Conservation (phyloP, 2,113 vertebrate species). For the Scophthalmus maximus region DNA sequence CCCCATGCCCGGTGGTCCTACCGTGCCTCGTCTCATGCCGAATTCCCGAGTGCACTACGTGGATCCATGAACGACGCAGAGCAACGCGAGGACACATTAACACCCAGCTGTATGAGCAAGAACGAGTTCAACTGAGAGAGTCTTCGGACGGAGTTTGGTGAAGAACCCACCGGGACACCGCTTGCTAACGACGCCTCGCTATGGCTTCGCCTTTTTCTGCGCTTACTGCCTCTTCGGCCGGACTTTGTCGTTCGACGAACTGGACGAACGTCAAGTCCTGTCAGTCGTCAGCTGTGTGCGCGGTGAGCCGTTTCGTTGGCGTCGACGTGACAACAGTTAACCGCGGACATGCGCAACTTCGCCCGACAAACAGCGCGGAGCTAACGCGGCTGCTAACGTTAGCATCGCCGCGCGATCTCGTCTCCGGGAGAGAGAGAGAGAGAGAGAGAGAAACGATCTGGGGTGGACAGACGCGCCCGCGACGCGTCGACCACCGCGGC, state of each 20-base stretch:
- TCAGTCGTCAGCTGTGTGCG: background rate
- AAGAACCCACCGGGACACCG: background rate
- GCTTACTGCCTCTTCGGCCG: background rate
- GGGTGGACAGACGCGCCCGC: accelerated
- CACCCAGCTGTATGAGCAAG: accelerated
- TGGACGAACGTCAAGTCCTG: accelerated
- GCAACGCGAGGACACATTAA: accelerated
- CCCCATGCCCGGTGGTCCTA: too few species aligned
- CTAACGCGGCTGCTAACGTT: constrained; percentile 60
- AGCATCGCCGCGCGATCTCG: constrained; percentile 28
- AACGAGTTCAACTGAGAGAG: background rate
- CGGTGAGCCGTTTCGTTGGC: background rate
- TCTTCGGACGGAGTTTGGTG: constrained; percentile 3
- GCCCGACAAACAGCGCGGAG: constrained; percentile 30
- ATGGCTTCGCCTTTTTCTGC: constrained; percentile 5
- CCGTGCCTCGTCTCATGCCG: background rate
- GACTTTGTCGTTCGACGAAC: background rate
- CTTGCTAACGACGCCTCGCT: constrained; percentile 15
- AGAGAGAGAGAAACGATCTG: too few species aligned
- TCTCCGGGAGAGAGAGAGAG: background rate
- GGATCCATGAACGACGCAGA: accelerated
- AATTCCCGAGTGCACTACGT: background rate
- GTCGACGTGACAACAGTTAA: accelerated
- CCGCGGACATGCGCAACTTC: constrained; percentile 42
- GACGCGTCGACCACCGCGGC: too few species aligned